Evolutionary conservation across 2,888 invertebrate genomes (phyloP), one percentile per base, ranked within the genome.

Genomic region (Pyrrhia umbra): DNA sequence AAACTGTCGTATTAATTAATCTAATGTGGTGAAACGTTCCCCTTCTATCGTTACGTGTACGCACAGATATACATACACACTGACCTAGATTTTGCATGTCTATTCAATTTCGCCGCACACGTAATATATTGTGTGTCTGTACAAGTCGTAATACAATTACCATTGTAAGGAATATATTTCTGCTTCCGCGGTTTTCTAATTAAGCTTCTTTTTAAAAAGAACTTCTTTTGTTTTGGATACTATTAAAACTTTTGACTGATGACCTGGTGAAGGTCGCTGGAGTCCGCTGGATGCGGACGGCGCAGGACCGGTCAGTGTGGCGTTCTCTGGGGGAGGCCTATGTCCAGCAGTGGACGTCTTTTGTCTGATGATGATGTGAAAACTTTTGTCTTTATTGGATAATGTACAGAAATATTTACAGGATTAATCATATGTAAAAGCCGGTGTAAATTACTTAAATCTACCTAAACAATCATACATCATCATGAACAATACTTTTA

Each of bases 1-100:
- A 76, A 81, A 80, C 75, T 73, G 58, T 55, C 61, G 67, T 80
- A 80, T 85, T 88, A 88, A 90, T 88, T 88, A 89, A 83, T 83
- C 75, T 88, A 90, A 89, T 89, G 88, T 86, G 88, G 68, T 54
- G 58, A 61, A 52, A 54, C 43, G 45, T 75, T 68, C 46, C 68
- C 57, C 55, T 80, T 70, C 37, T 60, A 30, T 51, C 58, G 52
- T 69, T 68, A 81, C 68, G 58, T 69, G 76, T 56, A 37, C 25
- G 45, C 34, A 30, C 42, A 55, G 50, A 54, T 62, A 62, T 83
- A 85, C 82, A 84, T 39, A 59, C 2, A n/a, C 6, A 45, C 13
- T 71, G 76, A 65, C 76, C 76, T 71, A 76, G 75, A 86, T 89
- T 86, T 77, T 52, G 55, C 73, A 75, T 76, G 73, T 78, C 76